Conservation (phyloP, 2,888 invertebrate genomes). For the Pogonocherus hispidulus region DNA sequence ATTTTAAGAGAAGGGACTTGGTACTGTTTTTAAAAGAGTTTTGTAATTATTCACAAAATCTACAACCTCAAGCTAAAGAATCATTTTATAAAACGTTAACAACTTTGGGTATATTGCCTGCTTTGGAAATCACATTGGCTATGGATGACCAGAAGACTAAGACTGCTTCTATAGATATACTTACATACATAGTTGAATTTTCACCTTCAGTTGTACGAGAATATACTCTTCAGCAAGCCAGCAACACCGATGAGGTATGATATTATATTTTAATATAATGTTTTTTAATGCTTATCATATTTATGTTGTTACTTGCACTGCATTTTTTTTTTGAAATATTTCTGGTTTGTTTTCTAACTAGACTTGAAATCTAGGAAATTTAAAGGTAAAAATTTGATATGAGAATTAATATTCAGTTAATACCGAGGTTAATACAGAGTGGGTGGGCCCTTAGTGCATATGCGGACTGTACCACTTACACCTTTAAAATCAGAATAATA, state of each 20-base stretch:
- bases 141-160: conserved; percentile 95
- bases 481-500: too few species aligned
- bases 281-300: too few species aligned
- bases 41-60: conserved; percentile 98
- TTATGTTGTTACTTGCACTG: too few species aligned
- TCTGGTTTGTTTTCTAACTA: too few species aligned
- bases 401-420: too few species aligned
- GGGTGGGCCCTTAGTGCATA: too few species aligned
- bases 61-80: conserved; percentile 97
- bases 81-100: conserved; percentile 96
- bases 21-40: conserved; percentile 98
- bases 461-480: too few species aligned
- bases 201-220: conserved; percentile 98
- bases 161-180: conserved; percentile 97
- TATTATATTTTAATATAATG: not conserved
- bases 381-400: too few species aligned
- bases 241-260: conserved; percentile 88
- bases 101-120: conserved; percentile 88
- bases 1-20: conserved; percentile 90
- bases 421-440: too few species aligned
- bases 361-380: too few species aligned
- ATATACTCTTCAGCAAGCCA: conserved; percentile 94
- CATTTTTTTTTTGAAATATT: too few species aligned
- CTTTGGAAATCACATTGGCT: conserved; percentile 90
- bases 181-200: conserved; percentile 98